These are phyloP conservation scores for Marronus borbonicus DNA, from an alignment of 2,888 invertebrate genomes.

Conservation along the genomic window DNA sequence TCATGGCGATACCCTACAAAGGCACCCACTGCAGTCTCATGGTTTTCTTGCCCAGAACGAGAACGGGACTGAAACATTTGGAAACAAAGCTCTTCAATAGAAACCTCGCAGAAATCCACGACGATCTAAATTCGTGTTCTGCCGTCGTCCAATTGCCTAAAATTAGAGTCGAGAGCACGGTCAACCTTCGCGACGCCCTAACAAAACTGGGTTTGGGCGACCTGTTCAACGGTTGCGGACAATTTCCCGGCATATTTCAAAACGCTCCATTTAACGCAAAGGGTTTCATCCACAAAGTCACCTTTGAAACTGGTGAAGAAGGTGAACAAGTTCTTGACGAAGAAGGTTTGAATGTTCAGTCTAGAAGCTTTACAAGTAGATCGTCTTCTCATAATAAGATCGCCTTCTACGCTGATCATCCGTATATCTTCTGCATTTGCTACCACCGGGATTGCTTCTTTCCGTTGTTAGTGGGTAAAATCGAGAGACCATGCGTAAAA, in stretches of 20 bases:
- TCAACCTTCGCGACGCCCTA: background rate
- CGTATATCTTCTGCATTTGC: background rate
- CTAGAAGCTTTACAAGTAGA: too few species aligned
- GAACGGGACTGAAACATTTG: background rate
- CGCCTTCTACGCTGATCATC: conserved; percentile 1
- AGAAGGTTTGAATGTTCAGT: too few species aligned
- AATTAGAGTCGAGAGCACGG: background rate
- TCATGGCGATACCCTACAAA: background rate
- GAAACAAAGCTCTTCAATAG: background rate
- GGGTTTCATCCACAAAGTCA: conserved; percentile 1
- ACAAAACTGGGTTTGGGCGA: background rate
- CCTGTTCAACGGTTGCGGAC: background rate
- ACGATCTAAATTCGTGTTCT: background rate
- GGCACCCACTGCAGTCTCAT: background rate
- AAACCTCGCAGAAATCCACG: background rate
- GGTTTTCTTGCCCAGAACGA: background rate
- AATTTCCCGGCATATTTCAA: background rate
- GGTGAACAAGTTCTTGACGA: background rate
- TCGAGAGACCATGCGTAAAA: background rate
- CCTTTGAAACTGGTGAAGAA: background rate
- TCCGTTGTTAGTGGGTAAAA: background rate
- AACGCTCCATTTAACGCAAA: background rate
- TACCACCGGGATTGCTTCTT: background rate
- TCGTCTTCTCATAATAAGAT: background rate
- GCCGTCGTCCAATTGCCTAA: background rate